These are phyloP conservation scores for Scolopax mira DNA, from an alignment of 2,113 vertebrate species.

Conservation along the genomic window DNA sequence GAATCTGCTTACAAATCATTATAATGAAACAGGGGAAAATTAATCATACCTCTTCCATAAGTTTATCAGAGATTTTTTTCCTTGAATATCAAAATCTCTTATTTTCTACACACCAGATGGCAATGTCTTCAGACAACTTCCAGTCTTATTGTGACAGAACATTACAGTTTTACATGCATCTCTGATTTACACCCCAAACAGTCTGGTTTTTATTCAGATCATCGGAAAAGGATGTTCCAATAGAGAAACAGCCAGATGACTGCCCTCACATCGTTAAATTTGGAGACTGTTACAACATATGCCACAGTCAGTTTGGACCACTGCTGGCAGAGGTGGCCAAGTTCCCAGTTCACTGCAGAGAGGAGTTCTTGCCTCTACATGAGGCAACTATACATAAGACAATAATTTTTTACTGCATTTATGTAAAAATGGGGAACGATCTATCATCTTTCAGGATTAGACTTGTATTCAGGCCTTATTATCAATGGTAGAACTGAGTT, in stretches of 20 bases:
- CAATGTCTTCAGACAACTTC: slow-evolving; percentile 23
- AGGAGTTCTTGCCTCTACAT: neutral
- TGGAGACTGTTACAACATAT: neutral
- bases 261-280: neutral
- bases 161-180: neutral
- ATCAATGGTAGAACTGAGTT: neutral
- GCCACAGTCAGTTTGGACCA: neutral
- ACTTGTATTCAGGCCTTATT: neutral
- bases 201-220: neutral
- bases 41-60: neutral
- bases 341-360: neutral
- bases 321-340: neutral
- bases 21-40: neutral
- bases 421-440: neutral
- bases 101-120: neutral
- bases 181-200: neutral
- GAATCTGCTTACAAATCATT: neutral
- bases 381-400: neutral
- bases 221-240: neutral
- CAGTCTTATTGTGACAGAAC: neutral
- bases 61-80: neutral
- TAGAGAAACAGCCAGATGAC: neutral
- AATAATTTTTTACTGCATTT: neutral
- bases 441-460: neutral
- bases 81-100: neutral